A percentile compares a stretch with the other conserved stretches of the same genome.
Conservation (phyloP, 1,140 invertebrate species). For the Caenorhabditis tropicalis region DNA sequence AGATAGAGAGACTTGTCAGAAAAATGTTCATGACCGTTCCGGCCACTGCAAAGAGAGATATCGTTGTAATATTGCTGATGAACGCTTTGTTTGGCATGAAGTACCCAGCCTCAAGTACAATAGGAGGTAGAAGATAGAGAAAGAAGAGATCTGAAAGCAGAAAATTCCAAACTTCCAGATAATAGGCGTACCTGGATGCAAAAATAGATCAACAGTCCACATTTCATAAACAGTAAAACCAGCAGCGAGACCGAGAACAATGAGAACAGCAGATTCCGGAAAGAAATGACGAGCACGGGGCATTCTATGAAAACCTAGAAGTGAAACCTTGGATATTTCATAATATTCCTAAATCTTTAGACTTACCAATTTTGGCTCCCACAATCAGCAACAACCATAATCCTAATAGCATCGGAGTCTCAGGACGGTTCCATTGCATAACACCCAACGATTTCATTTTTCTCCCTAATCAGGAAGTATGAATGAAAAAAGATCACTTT, state of each 20-base stretch:
- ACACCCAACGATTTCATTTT: not conserved
- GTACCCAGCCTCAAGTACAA: slow-evolving; percentile 94
- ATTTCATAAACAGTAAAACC: slow-evolving; percentile 62
- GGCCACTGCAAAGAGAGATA: slow-evolving; percentile 90
- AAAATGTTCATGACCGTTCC: slow-evolving; percentile 73
- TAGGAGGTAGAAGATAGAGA: slow-evolving; percentile 72
- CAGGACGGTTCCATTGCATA: slow-evolving; percentile 31
- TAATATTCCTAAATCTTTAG: not conserved
- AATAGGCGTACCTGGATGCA: slow-evolving; percentile 62
- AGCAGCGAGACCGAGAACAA: slow-evolving; percentile 66
- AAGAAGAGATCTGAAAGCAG: slow-evolving; percentile 58
- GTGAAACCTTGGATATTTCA: not conserved
- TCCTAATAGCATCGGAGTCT: not conserved
- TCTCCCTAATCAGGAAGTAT: not conserved
- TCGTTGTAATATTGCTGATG: slow-evolving; percentile 93
- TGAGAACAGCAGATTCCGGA: slow-evolving; percentile 66
- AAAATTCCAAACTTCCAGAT: not conserved
- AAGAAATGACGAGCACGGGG: slow-evolving; percentile 57
- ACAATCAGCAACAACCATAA: slow-evolving; percentile 5
- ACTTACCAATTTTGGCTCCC: not conserved
- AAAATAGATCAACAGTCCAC: slow-evolving; percentile 63
- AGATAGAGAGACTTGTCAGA: slow-evolving; percentile 45
- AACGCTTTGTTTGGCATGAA: slow-evolving; percentile 94
- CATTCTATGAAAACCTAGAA: slow-evolving; percentile 62
- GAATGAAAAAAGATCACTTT: not conserved